These are phyloP conservation scores for Eremobia ochroleuca DNA, from an alignment of 2,888 invertebrate genomes.

Conservation along the genomic window DNA sequence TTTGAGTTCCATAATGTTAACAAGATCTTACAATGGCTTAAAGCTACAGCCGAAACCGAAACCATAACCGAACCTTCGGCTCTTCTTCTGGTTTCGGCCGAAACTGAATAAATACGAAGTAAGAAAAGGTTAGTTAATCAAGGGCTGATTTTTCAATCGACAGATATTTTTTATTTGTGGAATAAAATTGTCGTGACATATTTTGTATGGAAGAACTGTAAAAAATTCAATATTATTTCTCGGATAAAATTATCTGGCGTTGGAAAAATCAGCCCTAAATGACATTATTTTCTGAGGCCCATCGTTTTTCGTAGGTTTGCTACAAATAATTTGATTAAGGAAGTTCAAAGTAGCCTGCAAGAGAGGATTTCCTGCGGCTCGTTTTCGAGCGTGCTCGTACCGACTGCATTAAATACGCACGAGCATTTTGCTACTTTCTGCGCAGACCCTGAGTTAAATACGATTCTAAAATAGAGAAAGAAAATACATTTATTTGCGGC, in stretches of 20 bases:
- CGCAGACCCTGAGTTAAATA: not conserved
- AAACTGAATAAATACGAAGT: not conserved
- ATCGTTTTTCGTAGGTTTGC: not conserved
- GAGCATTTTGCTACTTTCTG: not conserved
- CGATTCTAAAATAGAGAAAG: not conserved
- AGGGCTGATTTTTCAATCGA: no score
- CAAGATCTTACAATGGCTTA: not conserved
- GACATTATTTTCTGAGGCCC: not conserved
- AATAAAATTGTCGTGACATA: no score
- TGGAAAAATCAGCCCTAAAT: no score
- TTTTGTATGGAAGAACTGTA: no score
- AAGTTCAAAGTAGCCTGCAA: slow-evolving; percentile 72
- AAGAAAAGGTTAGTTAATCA: not conserved
- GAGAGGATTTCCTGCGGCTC: slow-evolving; percentile 74
- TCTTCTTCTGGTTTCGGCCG: not conserved
- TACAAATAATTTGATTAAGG: not conserved
- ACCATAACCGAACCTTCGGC: not conserved
- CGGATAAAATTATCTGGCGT: no score
- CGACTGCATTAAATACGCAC: not conserved
- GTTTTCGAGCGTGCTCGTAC: not conserved
- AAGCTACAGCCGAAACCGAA: not conserved
- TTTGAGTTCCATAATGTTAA: not conserved
- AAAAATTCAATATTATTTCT: no score
- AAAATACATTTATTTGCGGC: no score
- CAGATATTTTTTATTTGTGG: no score